A percentile compares a stretch with the other conserved stretches of the same genome.
Evolutionary conservation across 2,888 invertebrate genomes (phyloP).

Genomic region (Drosophila ustulata): DNA sequence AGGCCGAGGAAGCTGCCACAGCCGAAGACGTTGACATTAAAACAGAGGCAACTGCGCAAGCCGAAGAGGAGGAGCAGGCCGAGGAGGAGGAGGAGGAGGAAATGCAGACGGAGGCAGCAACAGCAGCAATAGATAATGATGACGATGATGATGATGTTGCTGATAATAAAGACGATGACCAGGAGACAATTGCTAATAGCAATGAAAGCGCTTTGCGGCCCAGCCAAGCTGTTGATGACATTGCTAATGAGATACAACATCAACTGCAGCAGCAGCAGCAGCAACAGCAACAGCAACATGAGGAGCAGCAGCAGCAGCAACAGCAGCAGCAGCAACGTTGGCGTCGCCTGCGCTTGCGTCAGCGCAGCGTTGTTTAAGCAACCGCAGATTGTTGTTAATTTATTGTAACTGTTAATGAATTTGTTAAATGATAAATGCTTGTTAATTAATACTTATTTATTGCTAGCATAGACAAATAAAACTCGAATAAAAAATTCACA

Average conservation of each 20-base stretch:
- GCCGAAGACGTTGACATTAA: background rate
- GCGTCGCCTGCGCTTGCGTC: conserved; percentile 42
- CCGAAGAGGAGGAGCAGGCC: conserved; percentile 17
- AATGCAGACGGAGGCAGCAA: conserved; percentile 26
- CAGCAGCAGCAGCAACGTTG: conserved; percentile 32
- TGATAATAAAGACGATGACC: conserved; percentile 41
- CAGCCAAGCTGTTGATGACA: conserved; percentile 46
- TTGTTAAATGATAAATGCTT: background rate
- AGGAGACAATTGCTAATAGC: conserved; percentile 37
- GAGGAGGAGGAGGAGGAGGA: conserved; percentile 1
- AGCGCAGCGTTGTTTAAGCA: conserved; percentile 40
- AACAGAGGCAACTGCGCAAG: conserved; percentile 10
- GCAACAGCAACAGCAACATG: background rate
- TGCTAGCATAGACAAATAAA: conserved; percentile 45
- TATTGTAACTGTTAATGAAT: conserved; percentile 1
- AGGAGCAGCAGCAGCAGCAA: too few relatives aligned
- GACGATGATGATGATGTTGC: conserved; percentile 33
- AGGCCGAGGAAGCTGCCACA: conserved; percentile 15
- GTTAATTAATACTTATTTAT: conserved; percentile 5
- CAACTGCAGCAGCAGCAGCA: conserved; percentile 20
- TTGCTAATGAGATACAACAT: conserved; percentile 28
- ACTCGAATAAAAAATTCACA: conserved; percentile 28
- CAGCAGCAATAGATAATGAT: conserved; percentile 10
- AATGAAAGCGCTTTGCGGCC: conserved; percentile 46
- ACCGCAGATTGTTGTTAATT: conserved; percentile 8